phyloP scores from a whole-genome alignment of 2,113 vertebrate genomes.

The Perccottus glenii region DNA sequence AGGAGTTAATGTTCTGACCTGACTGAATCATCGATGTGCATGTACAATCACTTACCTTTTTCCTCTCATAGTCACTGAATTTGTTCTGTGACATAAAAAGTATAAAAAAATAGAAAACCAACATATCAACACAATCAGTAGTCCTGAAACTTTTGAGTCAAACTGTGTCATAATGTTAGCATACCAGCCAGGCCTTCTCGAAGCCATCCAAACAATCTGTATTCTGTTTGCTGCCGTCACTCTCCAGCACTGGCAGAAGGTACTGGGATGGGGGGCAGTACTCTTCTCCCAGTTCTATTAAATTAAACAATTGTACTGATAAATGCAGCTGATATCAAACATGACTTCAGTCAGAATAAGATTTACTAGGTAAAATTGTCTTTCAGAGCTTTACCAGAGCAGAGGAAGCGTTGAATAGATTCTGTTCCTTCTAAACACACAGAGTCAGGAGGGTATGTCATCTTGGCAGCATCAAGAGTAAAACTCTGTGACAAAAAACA shows the following conservation, averaged over 20 bases:
- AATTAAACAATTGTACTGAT: constrained; percentile 9
- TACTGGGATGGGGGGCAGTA: constrained; percentile 91
- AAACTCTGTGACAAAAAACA: constrained; percentile 78
- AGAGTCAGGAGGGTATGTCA: constrained; percentile 84
- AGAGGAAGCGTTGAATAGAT: constrained; percentile 89
- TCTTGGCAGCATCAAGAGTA: constrained; percentile 82
- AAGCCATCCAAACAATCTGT: constrained; percentile 77
- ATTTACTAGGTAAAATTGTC: no score
- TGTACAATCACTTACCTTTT: constrained; percentile 81
- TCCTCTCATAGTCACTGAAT: constrained; percentile 93
- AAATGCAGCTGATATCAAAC: no score
- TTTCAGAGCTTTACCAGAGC: constrained; percentile 76
- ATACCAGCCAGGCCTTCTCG: constrained; percentile 87
- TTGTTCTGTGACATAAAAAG: constrained; percentile 83
- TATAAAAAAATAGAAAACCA: background rate
- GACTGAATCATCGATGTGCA: no score
- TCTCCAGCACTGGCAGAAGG: constrained; percentile 83
- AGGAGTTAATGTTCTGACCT: background rate
- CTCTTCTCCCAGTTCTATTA: constrained; percentile 85
- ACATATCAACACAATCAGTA: background rate
- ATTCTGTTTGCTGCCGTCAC: constrained; percentile 57
- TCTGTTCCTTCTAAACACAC: constrained; percentile 85
- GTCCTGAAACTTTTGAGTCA: background rate
- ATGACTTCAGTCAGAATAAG: no score
- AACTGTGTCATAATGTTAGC: constrained; percentile 2